A percentile compares a stretch with the other conserved stretches of the same genome.
These are phyloP conservation scores for Suricata suricatta DNA, from an alignment of 2,113 vertebrate species.

Conservation along the genomic window DNA sequence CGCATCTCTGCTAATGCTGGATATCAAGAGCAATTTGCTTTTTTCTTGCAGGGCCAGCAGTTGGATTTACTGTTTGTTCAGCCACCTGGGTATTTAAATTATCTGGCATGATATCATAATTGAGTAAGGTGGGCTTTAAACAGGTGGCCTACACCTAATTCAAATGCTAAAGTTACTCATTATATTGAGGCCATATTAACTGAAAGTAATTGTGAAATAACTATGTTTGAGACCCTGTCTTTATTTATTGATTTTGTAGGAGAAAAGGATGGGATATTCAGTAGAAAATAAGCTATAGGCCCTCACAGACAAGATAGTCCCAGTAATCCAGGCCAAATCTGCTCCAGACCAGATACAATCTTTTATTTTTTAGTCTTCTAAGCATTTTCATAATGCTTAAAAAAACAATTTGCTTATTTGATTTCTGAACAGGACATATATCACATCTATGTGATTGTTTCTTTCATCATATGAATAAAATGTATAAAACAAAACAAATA, in stretches of 20 bases:
- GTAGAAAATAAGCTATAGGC: not conserved
- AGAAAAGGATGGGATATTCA: not conserved
- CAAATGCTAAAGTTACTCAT: slow-evolving; percentile 13
- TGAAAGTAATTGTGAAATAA: not conserved
- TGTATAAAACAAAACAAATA: not conserved
- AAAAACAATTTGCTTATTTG: not conserved
- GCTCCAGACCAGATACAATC: not conserved
- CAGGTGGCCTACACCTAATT: slow-evolving; percentile 1
- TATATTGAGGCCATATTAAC: not conserved
- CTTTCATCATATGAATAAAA: not conserved
- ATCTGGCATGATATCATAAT: slow-evolving; percentile 14
- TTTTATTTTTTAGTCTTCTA: not conserved
- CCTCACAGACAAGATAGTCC: not conserved
- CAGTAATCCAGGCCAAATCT: not conserved
- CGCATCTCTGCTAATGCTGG: not conserved
- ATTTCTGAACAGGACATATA: not conserved
- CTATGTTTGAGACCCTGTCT: not conserved
- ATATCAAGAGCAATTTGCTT: slow-evolving; percentile 5
- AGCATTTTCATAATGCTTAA: not conserved
- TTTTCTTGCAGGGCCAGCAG: not conserved
- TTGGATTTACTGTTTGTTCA: slow-evolving; percentile 23
- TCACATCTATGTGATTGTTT: not conserved
- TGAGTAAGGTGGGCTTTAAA: not conserved
- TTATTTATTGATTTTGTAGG: slow-evolving; percentile 28
- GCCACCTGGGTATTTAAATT: slow-evolving; percentile 37